Evolutionary conservation across 2,888 invertebrate species (phyloP).

Genomic region (Hypolimnas misippus): DNA sequence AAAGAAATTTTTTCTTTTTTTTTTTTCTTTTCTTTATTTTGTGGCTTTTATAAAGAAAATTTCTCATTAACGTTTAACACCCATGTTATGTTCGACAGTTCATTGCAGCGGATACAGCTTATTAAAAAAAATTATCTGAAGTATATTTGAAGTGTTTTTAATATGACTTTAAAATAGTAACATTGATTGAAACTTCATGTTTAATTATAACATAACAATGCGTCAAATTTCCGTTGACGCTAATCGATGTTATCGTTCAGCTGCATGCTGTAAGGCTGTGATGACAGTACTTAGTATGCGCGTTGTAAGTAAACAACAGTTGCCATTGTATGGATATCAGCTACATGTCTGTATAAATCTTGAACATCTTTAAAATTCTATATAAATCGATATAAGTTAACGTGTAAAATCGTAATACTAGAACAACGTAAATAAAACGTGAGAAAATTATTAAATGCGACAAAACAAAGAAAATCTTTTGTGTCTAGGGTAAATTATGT

Average conservation of each 20-base stretch:
- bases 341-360: slow-evolving; percentile 29
- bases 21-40: no score
- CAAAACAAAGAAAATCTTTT: slow-evolving; percentile 6
- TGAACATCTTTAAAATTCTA: slow-evolving; percentile 28
- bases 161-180: no score
- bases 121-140: no score
- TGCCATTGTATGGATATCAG: slow-evolving; percentile 40
- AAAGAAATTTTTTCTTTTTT: no score
- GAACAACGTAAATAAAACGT: slow-evolving; percentile 20
- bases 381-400: slow-evolving; percentile 25
- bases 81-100: no score
- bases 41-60: no score
- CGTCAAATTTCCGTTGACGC: slow-evolving; percentile 20
- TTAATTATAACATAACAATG: background rate
- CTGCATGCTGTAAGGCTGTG: background rate
- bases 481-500: background rate
- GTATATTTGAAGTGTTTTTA: no score
- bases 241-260: slow-evolving; percentile 14
- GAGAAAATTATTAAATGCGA: background rate
- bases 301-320: slow-evolving; percentile 23
- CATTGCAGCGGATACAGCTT: no score
- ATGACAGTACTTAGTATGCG: slow-evolving; percentile 28
- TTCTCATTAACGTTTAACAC: no score
- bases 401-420: slow-evolving; percentile 25
- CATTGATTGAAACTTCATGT: no score